Evolutionary conservation across 2,797 vertebrate genomes (phyloP), one percentile per base, ranked within the genome.

Genomic region (Macropus fuliginosus): DNA sequence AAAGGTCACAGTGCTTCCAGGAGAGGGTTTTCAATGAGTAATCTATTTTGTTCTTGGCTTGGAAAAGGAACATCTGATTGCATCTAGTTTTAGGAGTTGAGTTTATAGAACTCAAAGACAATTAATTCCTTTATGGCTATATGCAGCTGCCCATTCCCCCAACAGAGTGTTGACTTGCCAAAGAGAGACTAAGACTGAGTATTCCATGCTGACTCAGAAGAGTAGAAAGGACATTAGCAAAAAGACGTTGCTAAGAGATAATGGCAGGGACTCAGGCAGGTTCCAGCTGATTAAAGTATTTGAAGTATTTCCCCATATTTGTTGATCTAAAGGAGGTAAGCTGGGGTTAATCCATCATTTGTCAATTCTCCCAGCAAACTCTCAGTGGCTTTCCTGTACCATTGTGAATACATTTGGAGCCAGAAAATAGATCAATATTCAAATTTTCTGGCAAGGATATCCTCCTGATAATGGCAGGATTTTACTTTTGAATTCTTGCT

Each of bases 371-470:
- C 46, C 46, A 92, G 92, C 95, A 96, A 95, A 87, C 57, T 62
- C 91, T 90, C 57, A 95, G 21, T 1, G 3, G 34, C 34, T 93
- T 95, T 94, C 93, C 31, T 92, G 81, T 12, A 46, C 90, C 81
- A 50, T 0, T 59, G 55, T 27, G 34, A 92, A 21, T 56, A 54
- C 18, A 50, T 59, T 54, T 40, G 57, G n/a, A 34, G 18, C 59
- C 91, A 91, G 59, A 95, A 95, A 94, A 93, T 66, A 90, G 29
- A 95, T 96, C 27, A 59, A 54, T 95, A 94, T 92, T 93, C 89
- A 57, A 9, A 92, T 56, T 10, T 90, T 81, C 66, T 14, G 54
- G 28, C 31, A 94, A 94, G 91, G 46, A 10, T 34, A 46, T n/a
- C 50, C 12, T 87, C 56, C 5, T 90, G 18, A 91, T 81, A 92